Percentiles rank a stretch among this genome's conserved stretches.
Conservation (phyloP, 2,797 vertebrate genomes). For the Ctenosaura bakeri region DNA sequence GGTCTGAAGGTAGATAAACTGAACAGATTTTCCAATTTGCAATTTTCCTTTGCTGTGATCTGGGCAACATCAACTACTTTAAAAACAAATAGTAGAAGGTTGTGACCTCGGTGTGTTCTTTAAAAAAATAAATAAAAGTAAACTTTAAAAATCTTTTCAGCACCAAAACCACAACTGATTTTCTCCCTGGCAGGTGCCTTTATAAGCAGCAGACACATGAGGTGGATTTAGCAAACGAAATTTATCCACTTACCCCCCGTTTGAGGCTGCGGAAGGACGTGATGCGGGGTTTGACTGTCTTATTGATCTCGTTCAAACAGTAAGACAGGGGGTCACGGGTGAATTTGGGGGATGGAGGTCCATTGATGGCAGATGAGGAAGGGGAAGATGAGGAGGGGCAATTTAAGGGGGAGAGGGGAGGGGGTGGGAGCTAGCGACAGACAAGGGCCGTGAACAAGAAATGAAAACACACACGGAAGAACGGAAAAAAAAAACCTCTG, state of each 20-base stretch:
- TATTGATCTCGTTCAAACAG: conserved; percentile 97
- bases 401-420: conserved; percentile 79
- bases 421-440: conserved; percentile 80
- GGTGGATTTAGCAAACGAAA: conserved; percentile 23
- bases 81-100: background rate
- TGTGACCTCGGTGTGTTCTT: background rate
- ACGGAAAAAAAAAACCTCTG: conserved; percentile 15
- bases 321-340: conserved; percentile 92
- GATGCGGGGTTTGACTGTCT: conserved; percentile 96
- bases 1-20: too few species aligned
- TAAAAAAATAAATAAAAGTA: too few species aligned
- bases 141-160: background rate
- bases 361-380: conserved; percentile 85
- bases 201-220: background rate
- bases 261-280: conserved; percentile 92
- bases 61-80: background rate
- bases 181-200: background rate
- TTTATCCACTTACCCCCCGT: conserved; percentile 89
- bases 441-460: conserved; percentile 64
- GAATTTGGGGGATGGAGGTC: conserved; percentile 93
- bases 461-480: conserved; percentile 50
- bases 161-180: background rate
- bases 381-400: conserved; percentile 55
- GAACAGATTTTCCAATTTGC: background rate
- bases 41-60: background rate